Percentiles rank a stretch among this genome's conserved stretches.
phyloP scores from a whole-genome alignment of 2,797 vertebrate genomes.

The Arnoldichthys spilopterus region DNA sequence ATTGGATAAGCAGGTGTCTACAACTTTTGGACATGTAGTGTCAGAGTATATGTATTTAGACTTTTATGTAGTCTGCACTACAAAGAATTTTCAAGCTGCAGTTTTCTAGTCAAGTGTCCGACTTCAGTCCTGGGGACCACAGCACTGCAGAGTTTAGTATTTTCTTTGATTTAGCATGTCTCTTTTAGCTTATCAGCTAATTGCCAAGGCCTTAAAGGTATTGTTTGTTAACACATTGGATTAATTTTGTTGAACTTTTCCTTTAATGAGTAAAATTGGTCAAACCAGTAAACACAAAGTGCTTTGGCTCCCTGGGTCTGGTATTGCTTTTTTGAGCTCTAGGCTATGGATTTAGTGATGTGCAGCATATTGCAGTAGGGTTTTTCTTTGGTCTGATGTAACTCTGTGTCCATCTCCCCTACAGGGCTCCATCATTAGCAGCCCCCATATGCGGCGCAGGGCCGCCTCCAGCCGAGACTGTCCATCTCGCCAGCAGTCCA shows the following conservation, averaged over 20 bases:
- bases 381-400: constrained; percentile 49
- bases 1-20: not conserved
- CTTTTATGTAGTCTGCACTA: not conserved
- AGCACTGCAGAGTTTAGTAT: not conserved
- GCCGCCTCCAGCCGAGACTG: constrained; percentile 91
- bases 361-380: not conserved
- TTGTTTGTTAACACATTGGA: not conserved
- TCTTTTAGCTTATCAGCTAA: not conserved
- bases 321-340: not conserved
- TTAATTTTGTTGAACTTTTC: not conserved
- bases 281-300: not conserved
- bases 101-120: not conserved
- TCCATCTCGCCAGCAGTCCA: constrained; percentile 88
- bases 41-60: not conserved
- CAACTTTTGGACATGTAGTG: not conserved
- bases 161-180: not conserved
- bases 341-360: not conserved
- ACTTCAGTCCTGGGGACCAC: not conserved
- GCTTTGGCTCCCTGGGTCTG: not conserved
- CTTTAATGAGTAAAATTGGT: not conserved
- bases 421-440: constrained; percentile 99
- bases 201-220: not conserved
- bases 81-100: not conserved
- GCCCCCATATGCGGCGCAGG: constrained; percentile 92
- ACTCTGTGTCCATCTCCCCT: constrained; percentile 64